Evolutionary conservation across 2,888 invertebrate genomes (phyloP), one percentile per base, ranked within the genome.

Genomic region (Dasysyrphus albostriatus): DNA sequence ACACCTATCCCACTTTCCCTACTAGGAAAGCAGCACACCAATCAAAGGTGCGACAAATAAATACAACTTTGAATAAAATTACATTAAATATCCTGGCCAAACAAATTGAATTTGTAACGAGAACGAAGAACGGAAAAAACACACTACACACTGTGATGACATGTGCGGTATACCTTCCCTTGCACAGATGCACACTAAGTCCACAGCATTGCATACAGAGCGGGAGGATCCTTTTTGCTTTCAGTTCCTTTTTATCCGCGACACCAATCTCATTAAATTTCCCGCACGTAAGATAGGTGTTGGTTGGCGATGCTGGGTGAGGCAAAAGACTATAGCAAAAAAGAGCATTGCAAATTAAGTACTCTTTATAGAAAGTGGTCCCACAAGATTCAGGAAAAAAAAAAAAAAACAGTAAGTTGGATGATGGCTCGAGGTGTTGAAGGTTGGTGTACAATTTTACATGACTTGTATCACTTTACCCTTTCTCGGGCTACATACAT

Each of bases 31-130:
- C n/a, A n/a, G n/a, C n/a, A 10, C 10, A 37, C 58, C 67, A 56
- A 77, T 87, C 65, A 77, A 78, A 83, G 80, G 88, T 88, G 77
- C 72, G 56, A 83, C 83, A 88, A 81, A 88, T 78, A 69, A 70
- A 49, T 75, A 72, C 77, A 75, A 82, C 83, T 77, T 77, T 77
- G 79, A 80, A 78, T 78, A 81, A 84, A 82, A 79, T 88, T 76
- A 77, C 84, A 88, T 84, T 74, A 88, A 79, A 63, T 88, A 76
- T 88, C 83, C 78, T 88, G 74, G 65, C 44, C 58, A 81, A 88
- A 77, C 67, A 83, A 88, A 88, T 77, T 83, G 65, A 88, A 83
- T 88, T 88, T 88, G 83, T 75, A 80, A 75, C 80, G 77, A 77
- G 73, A 42, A 56, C 69, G 69, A 7, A n/a, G 29, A 12, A 51